A percentile compares a stretch with the other conserved stretches of the same genome.
Conservation (phyloP, 2,797 vertebrate genomes). For the Arnoldichthys spilopterus region DNA sequence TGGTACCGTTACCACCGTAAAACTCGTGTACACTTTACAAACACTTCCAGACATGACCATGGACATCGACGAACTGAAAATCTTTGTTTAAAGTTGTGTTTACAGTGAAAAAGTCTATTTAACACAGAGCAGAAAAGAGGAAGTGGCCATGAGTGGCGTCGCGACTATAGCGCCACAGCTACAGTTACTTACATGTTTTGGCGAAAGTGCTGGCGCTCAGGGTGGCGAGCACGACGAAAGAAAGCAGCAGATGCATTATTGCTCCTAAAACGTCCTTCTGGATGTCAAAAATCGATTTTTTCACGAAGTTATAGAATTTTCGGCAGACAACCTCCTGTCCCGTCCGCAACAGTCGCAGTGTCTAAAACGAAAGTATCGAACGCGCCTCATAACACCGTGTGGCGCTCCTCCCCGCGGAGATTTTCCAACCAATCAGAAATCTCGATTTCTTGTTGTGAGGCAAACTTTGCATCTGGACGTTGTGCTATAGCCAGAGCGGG, state of each 20-base stretch:
- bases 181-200: slow-evolving; percentile 43
- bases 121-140: too few species aligned
- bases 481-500: neutral
- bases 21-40: too few species aligned
- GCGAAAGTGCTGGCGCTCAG: slow-evolving; percentile 38
- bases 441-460: neutral
- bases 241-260: neutral
- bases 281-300: too few species aligned
- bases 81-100: neutral
- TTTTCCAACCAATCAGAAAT: slow-evolving; percentile 35
- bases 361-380: neutral
- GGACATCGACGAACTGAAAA: too few species aligned
- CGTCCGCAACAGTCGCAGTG: fast-evolving
- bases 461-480: neutral
- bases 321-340: neutral
- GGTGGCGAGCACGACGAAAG: neutral
- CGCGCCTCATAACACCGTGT: neutral
- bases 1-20: too few species aligned
- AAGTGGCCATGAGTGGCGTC: neutral
- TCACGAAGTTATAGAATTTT: too few species aligned
- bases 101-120: neutral
- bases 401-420: neutral
- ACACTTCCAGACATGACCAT: neutral
- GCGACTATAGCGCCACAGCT: neutral
- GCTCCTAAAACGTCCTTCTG: too few species aligned